Base-by-base conservation (phyloP, 2,888 invertebrate species). In the Thymelicus sylvestris region DNA sequence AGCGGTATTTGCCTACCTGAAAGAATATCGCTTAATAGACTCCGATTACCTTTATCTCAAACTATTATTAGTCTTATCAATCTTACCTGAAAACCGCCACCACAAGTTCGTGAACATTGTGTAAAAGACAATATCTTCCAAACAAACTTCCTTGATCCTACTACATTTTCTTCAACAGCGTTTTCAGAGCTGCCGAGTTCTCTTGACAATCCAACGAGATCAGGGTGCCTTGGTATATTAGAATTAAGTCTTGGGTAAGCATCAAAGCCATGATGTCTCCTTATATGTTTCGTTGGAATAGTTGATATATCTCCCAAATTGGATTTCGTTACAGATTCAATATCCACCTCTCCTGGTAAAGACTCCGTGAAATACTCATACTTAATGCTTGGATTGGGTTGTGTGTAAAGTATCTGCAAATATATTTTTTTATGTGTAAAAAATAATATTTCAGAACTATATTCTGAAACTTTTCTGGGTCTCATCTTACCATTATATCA, bases 301-400 rank as follows among this genome's bases (percentile, higher is more conserved):
- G 85, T 82, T 12, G 83, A 75, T 80, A 80, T 70, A n/a, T 88
- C 88, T 55, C 81, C 78, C 69, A 83, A 71, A 63, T 81, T 85
- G 1, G 80, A 68, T 77, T 79, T 83, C 6, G 86, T 83, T 7
- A 79, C 76, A 1, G 81, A 75, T 66, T 90, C 91, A 81, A 89
- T 77, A 19, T 89, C 88, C 72, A 88, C 81, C 64, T 92, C 90
- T 74, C 87, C 86, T 67, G 91, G 84, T 67, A 95, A 85, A 65
- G 96, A 93, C 65, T 98, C 97, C 50, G 98, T 92, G 76, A 97
- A 96, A 86, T 98, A 98, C 84, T 98, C 97, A 85, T 98, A 98
- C 85, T 97, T 97, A 77, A 98, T 96, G n/a, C 97, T 98, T 0
- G 97, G 97, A 91, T 98, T 98, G 62, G 96, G 94, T 85, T 97